A percentile compares a stretch with the other conserved stretches of the same genome.
Conservation (phyloP, 1,140 invertebrate species). For the Zophobas atratus region DNA sequence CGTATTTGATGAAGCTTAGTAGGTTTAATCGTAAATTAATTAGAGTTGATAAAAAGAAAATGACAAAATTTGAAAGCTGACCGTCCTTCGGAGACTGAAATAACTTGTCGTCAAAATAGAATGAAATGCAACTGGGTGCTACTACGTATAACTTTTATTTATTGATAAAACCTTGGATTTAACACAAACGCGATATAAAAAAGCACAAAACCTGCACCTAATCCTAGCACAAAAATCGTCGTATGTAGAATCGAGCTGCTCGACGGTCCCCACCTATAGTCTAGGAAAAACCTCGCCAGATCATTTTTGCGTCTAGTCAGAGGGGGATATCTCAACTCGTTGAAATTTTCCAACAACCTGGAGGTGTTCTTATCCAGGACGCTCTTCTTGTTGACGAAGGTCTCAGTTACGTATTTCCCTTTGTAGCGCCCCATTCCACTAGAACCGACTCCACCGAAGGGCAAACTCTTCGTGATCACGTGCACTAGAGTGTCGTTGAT, state of each 20-base stretch:
- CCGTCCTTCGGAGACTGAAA: too few relatives aligned
- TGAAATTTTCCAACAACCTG: constrained; percentile 77
- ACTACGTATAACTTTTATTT: too few relatives aligned
- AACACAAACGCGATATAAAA: constrained; percentile 55
- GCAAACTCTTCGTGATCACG: constrained; percentile 60
- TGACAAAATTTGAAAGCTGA: too few relatives aligned
- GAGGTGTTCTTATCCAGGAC: constrained; percentile 83
- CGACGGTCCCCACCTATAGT: constrained; percentile 49
- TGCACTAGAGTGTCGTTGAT: constrained; percentile 90
- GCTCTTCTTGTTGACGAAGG: constrained; percentile 93
- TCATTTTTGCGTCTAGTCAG: constrained; percentile 84
- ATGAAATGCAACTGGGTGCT: too few relatives aligned
- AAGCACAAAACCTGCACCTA: constrained; percentile 17
- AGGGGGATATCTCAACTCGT: constrained; percentile 82
- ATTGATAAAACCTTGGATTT: too few relatives aligned
- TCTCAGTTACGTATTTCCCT: constrained; percentile 91
- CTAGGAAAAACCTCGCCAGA: constrained; percentile 74
- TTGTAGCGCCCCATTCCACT: constrained; percentile 96
- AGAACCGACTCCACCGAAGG: constrained; percentile 78
- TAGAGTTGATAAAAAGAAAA: too few relatives aligned
- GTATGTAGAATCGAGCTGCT: constrained; percentile 10
- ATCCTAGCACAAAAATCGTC: constrained; percentile 22
- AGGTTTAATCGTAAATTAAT: too few relatives aligned
- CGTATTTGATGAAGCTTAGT: too few relatives aligned
- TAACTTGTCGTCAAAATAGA: too few relatives aligned